Percentiles rank a stretch among this genome's conserved stretches.
Evolutionary conservation across 1,140 invertebrate species (phyloP).

Genomic region (Thaumetopoea pityocampa): DNA sequence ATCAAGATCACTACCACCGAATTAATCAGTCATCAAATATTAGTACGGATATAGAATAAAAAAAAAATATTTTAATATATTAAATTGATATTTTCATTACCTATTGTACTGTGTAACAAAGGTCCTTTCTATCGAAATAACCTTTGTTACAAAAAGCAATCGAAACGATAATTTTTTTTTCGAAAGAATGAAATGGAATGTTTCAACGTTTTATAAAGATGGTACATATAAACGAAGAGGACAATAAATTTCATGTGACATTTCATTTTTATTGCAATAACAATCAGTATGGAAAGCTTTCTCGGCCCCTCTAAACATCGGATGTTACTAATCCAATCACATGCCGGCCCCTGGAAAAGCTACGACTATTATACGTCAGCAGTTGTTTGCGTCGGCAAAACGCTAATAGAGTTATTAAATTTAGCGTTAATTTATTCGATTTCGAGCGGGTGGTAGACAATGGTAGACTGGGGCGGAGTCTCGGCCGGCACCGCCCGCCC

Average conservation of each 20-base stretch:
- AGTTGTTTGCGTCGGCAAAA: constrained; percentile 58
- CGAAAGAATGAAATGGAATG: no score
- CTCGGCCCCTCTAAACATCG: constrained; percentile 37
- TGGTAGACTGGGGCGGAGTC: constrained; percentile 53
- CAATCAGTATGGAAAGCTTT: constrained; percentile 62
- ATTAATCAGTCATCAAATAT: no score
- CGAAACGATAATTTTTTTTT: no score
- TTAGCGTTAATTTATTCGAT: constrained; percentile 72
- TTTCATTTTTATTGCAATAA: constrained; percentile 23
- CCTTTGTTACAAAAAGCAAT: no score
- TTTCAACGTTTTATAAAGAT: no score
- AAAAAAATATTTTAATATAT: no score
- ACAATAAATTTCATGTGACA: constrained; percentile 9
- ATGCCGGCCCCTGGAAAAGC: constrained; percentile 48
- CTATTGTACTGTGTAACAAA: no score
- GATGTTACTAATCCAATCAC: constrained; percentile 60
- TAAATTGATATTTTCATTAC: no score
- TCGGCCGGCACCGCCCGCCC: constrained; percentile 33
- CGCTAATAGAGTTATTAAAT: constrained; percentile 71
- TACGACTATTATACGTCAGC: constrained; percentile 51
- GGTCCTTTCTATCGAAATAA: no score
- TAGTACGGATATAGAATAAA: no score
- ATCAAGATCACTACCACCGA: no score
- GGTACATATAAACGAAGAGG: no score
- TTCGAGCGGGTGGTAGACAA: constrained; percentile 51